Conservation (phyloP, 2,113 vertebrate species). For the Oceanites oceanicus region DNA sequence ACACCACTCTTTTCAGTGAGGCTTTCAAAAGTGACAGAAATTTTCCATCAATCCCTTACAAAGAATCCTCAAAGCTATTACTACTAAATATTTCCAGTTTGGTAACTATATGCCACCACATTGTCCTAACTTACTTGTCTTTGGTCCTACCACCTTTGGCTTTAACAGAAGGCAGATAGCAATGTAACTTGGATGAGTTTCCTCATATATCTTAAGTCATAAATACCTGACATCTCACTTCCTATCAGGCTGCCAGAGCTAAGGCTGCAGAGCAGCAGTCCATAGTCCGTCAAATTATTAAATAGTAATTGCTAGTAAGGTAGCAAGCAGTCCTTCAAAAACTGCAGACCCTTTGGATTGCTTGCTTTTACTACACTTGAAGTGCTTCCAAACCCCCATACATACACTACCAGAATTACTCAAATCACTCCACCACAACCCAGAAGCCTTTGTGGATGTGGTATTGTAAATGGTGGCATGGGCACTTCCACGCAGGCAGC, state of each 20-base stretch:
- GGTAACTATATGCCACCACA: not conserved
- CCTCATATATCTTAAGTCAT: not conserved
- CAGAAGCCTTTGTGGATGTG: not conserved
- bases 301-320: not conserved
- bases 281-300: not conserved
- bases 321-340: not conserved
- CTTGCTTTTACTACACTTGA: not conserved
- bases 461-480: accelerated
- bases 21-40: not conserved
- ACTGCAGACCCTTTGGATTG: not conserved
- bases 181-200: not conserved
- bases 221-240: not conserved
- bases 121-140: not conserved
- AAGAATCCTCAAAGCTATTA: not conserved
- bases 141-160: not conserved
- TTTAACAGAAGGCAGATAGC: not conserved
- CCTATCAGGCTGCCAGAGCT: not conserved
- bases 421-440: no score
- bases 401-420: not conserved
- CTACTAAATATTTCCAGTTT: not conserved
- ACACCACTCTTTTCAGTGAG: not conserved
- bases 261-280: not conserved
- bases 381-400: not conserved
- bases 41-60: not conserved
- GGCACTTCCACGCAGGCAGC: not conserved